Percentiles rank a stretch among this genome's conserved stretches.
These are phyloP conservation scores for Macrotis lagotis DNA, from an alignment of 2,113 vertebrate species.

Conservation along the genomic window DNA sequence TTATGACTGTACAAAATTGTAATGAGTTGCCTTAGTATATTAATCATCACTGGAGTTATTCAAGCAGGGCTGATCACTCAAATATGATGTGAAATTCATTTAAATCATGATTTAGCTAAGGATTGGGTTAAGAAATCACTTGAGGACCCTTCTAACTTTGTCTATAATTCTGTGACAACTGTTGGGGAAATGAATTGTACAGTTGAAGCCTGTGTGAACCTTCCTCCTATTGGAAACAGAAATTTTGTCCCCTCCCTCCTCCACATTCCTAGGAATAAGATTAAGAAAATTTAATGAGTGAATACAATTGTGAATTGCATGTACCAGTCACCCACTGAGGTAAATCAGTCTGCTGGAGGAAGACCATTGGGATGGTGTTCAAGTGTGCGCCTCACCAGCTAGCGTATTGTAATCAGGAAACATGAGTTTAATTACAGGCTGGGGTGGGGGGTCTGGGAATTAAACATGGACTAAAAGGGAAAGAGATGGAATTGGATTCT, in stretches of 20 bases:
- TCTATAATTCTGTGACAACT: neutral
- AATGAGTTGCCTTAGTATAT: neutral
- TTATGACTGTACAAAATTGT: neutral
- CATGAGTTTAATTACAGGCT: neutral
- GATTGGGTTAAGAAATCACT: neutral
- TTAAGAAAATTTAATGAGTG: neutral
- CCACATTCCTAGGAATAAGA: slow-evolving; percentile 34
- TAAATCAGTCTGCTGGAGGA: neutral
- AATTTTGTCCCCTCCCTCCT: neutral
- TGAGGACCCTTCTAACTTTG: neutral
- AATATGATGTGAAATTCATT: neutral
- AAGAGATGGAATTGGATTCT: neutral
- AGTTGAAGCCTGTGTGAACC: neutral
- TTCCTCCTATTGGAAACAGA: neutral
- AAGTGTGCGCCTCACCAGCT: neutral
- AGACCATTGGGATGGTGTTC: neutral
- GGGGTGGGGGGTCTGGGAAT: neutral
- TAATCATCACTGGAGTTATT: neutral
- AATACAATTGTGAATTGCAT: neutral
- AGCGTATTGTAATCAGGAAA: slow-evolving; percentile 8
- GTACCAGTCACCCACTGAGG: neutral
- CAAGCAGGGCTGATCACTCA: neutral
- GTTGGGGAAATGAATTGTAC: neutral
- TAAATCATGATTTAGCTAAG: neutral
- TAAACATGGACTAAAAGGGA: neutral